Percentiles rank a stretch among this genome's conserved stretches.
These are phyloP conservation scores for Babyrousa celebensis DNA, from an alignment of 2,797 vertebrate genomes.

Conservation along the genomic window DNA sequence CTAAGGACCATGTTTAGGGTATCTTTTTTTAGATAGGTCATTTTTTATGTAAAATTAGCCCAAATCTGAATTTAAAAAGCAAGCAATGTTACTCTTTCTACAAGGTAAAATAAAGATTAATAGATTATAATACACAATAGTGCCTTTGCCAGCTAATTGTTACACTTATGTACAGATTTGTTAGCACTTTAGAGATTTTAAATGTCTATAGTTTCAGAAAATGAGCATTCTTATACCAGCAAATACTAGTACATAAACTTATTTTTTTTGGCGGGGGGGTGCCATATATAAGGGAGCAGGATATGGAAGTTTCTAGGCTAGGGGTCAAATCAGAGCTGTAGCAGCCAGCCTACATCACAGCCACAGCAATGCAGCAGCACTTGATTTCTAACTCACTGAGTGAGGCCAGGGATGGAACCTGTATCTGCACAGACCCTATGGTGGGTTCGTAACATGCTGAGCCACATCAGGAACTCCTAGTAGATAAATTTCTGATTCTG, in stretches of 20 bases:
- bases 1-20: background rate
- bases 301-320: too few relatives aligned
- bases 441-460: too few relatives aligned
- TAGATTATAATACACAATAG: background rate
- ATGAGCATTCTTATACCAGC: constrained; percentile 44
- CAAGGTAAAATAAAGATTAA: constrained; percentile 17
- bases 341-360: too few relatives aligned
- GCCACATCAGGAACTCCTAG: background rate
- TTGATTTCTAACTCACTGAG: too few relatives aligned
- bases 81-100: constrained; percentile 1
- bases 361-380: too few relatives aligned
- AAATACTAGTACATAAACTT: constrained; percentile 51
- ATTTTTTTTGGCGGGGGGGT: background rate
- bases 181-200: constrained; percentile 4
- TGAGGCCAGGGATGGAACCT: too few relatives aligned
- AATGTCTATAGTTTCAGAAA: background rate
- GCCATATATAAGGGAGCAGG: too few relatives aligned
- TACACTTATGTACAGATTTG: background rate
- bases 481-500: constrained; percentile 36
- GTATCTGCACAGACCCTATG: too few relatives aligned
- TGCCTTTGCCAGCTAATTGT: constrained; percentile 28
- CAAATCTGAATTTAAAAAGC: background rate
- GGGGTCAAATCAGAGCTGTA: too few relatives aligned
- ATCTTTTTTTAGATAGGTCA: background rate
- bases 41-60: constrained; percentile 57